Evolutionary conservation across 2,113 vertebrate species (phyloP).

Genomic region (Harpagus bidentatus): DNA sequence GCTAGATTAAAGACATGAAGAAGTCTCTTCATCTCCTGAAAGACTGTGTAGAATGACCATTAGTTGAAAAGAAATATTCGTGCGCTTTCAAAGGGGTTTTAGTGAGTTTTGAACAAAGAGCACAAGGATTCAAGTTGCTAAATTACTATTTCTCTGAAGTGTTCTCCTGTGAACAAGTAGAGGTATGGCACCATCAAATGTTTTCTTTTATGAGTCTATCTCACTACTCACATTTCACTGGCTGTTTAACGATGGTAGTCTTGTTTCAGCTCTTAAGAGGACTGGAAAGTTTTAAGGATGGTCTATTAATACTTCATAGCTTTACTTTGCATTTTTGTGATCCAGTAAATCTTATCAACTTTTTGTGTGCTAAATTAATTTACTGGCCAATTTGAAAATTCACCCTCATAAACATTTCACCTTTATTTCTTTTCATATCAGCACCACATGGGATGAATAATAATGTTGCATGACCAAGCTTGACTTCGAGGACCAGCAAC

Average conservation of each 20-base stretch:
- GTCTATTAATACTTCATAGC: background rate
- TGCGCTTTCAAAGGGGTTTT: background rate
- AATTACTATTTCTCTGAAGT: background rate
- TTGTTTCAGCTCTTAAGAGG: background rate
- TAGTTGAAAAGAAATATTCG: background rate
- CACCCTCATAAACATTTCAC: background rate
- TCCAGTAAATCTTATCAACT: constrained; percentile 1
- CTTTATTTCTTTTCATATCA: constrained; percentile 1
- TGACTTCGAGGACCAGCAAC: background rate
- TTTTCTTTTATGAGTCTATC: background rate
- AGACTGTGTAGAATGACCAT: background rate
- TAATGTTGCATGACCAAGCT: background rate
- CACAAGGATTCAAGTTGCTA: background rate
- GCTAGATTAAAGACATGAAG: background rate
- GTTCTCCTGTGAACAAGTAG: background rate
- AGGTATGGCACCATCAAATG: background rate
- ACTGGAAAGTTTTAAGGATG: background rate
- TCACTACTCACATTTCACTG: background rate
- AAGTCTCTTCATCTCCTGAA: background rate
- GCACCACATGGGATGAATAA: background rate
- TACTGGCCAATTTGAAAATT: constrained; percentile 1
- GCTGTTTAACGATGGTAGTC: background rate
- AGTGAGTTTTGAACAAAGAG: background rate
- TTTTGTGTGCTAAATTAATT: background rate
- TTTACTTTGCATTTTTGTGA: constrained; percentile 2